These are phyloP conservation scores for Hiodon tergisus DNA, from an alignment of 2,113 vertebrate species.

Conservation along the genomic window DNA sequence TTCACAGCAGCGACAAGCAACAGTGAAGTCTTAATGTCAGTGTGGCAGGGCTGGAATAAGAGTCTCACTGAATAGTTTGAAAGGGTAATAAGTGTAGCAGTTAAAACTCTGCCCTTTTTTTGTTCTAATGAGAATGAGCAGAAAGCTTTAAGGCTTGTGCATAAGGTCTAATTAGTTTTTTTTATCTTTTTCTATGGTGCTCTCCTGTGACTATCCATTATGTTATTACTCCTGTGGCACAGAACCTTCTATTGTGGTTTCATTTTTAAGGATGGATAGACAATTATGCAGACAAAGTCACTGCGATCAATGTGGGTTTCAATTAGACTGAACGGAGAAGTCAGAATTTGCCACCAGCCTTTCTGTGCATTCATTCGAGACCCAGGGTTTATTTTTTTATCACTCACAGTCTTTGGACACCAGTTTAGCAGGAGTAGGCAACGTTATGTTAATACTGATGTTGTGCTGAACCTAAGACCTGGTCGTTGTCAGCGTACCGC, in stretches of 20 bases:
- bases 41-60: constrained; percentile 63
- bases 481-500: no score
- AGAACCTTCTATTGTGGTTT: constrained; percentile 67
- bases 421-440: not conserved
- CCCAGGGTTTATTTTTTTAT: constrained; percentile 20
- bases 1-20: constrained; percentile 58
- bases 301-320: constrained; percentile 50
- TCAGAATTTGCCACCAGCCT: constrained; percentile 44
- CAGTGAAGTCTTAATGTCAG: constrained; percentile 66
- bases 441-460: not conserved
- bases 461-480: no score
- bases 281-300: constrained; percentile 67
- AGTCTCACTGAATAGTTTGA: constrained; percentile 68
- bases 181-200: constrained; percentile 74
- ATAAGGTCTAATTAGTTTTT: constrained; percentile 79
- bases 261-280: constrained; percentile 65
- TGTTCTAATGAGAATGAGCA: constrained; percentile 73
- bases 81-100: constrained; percentile 78
- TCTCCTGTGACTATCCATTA: constrained; percentile 68
- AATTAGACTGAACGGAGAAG: constrained; percentile 46
- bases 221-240: constrained; percentile 56
- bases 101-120: constrained; percentile 61
- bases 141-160: constrained; percentile 67
- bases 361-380: constrained; percentile 13
- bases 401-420: constrained; percentile 6